Conservation (phyloP, 1,140 invertebrate genomes). For the Ladona fulva region DNA sequence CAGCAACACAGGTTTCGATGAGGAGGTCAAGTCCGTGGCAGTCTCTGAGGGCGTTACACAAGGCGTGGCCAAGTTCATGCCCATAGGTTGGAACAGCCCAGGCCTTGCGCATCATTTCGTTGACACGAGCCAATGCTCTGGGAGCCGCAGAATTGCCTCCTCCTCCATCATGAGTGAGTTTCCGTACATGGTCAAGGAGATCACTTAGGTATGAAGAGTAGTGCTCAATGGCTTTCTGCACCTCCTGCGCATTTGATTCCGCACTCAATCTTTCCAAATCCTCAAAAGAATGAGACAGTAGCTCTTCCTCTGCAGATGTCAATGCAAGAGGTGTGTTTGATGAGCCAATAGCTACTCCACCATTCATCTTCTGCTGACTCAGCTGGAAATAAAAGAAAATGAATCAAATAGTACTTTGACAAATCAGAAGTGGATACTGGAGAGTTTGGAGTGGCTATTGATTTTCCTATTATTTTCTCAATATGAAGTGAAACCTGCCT, state of each 20-base stretch:
- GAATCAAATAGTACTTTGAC: no score
- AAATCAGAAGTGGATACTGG: no score
- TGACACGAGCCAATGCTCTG: conserved; percentile 58
- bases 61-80: conserved; percentile 66
- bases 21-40: conserved; percentile 84
- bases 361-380: conserved; percentile 52
- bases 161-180: conserved; percentile 23
- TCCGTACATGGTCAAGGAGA: conserved; percentile 46
- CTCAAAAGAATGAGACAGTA: conserved; percentile 57
- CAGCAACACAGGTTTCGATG: conserved; percentile 66
- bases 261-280: conserved; percentile 64
- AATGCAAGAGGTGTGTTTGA: conserved; percentile 31
- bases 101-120: conserved; percentile 72
- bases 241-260: conserved; percentile 62
- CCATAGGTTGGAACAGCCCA: conserved; percentile 92
- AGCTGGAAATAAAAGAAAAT: conserved; percentile 39
- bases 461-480: no score
- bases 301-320: conserved; percentile 44
- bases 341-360: conserved; percentile 29
- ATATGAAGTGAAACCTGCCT: no score
- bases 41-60: conserved; percentile 83
- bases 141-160: conserved; percentile 40
- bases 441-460: no score
- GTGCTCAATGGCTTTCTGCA: conserved; percentile 69
- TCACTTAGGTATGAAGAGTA: conserved; percentile 63